A percentile compares a stretch with the other conserved stretches of the same genome.
phyloP scores from a whole-genome alignment of 2,113 vertebrate species.

The Neogale vison region DNA sequence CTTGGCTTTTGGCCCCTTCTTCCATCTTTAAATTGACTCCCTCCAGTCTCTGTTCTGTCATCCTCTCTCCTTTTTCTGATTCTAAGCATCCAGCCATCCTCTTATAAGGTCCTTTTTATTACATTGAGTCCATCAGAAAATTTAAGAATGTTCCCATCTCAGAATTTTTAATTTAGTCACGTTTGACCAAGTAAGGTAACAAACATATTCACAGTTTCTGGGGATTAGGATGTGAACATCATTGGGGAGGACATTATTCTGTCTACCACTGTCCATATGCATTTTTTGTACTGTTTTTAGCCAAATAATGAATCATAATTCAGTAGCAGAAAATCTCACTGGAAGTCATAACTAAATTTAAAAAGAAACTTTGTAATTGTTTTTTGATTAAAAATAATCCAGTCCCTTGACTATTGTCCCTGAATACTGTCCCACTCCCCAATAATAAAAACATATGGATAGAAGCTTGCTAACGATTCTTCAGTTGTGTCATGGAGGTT shows the following conservation, averaged over 20 bases:
- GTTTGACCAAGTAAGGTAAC: not conserved
- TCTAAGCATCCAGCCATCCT: not conserved
- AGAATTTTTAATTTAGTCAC: not conserved
- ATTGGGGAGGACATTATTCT: not conserved
- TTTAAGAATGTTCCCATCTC: not conserved
- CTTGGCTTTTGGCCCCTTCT: not conserved
- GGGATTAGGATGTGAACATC: not conserved
- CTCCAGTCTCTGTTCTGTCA: not conserved
- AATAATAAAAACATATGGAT: not conserved
- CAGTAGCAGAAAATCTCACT: not conserved
- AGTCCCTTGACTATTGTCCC: not conserved
- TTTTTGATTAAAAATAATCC: not conserved
- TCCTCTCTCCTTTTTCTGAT: not conserved
- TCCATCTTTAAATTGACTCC: not conserved
- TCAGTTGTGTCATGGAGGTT: not conserved
- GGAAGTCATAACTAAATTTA: not conserved
- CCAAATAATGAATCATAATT: not conserved
- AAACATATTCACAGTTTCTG: not conserved
- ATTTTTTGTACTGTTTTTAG: not conserved
- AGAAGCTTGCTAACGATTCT: not conserved
- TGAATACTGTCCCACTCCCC: not conserved
- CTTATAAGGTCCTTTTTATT: not conserved
- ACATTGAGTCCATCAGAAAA: not conserved
- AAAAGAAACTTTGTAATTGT: not conserved
- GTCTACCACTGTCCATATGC: not conserved